Conservation (phyloP, 2,888 invertebrate species). For the Cremastobaeus sp. region DNA sequence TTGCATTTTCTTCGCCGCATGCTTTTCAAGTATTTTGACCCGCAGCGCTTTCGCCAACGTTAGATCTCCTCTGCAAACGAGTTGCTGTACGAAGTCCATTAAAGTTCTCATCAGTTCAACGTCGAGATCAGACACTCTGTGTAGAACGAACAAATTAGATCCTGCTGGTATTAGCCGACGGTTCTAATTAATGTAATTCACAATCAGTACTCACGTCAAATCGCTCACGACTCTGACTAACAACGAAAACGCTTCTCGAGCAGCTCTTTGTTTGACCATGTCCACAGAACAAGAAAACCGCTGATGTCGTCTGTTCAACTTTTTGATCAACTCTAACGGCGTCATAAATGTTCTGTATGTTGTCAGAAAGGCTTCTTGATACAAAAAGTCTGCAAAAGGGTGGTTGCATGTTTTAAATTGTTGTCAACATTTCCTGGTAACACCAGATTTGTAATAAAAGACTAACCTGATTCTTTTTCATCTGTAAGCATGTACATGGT, state of each 20-base stretch:
- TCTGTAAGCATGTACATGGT: constrained; percentile 71
- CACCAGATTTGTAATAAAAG: constrained; percentile 21
- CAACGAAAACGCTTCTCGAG: constrained; percentile 93
- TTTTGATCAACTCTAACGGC: constrained; percentile 90
- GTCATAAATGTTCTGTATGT: constrained; percentile 98
- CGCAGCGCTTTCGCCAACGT: constrained; percentile 93
- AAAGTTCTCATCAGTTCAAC: constrained; percentile 88
- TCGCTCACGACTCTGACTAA: constrained; percentile 97
- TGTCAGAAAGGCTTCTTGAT: constrained; percentile 98
- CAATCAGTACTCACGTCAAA: constrained; percentile 87
- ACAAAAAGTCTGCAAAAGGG: constrained; percentile 86
- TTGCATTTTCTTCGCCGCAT: constrained; percentile 81
- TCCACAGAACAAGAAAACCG: constrained; percentile 86
- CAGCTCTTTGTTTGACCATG: constrained; percentile 85
- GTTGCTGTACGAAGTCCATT: constrained; percentile 95
- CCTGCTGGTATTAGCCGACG: not conserved
- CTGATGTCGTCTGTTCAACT: constrained; percentile 89
- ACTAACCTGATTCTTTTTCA: constrained; percentile 79
- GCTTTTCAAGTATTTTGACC: constrained; percentile 94
- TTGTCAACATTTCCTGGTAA: not conserved
- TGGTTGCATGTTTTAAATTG: constrained; percentile 7
- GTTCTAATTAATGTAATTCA: not conserved
- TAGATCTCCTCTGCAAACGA: constrained; percentile 94
- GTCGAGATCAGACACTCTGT: constrained; percentile 91
- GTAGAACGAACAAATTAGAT: not conserved